Conservation (phyloP, 2,797 vertebrate species). For the Meriones psammophilus region DNA sequence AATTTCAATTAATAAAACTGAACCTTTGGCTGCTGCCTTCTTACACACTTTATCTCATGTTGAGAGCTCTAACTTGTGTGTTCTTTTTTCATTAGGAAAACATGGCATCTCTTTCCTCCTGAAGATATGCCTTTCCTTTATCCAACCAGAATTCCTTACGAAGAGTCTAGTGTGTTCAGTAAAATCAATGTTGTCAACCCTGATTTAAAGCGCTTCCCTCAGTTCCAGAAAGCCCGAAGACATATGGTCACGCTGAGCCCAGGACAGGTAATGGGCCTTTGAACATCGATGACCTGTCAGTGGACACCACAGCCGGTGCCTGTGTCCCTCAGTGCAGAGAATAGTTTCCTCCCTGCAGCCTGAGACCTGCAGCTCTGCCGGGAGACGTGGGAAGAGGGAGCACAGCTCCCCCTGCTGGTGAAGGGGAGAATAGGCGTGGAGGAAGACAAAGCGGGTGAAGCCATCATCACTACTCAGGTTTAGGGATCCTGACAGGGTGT, state of each 20-base stretch:
- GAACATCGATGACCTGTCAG: neutral
- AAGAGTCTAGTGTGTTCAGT: constrained; percentile 99
- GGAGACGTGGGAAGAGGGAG: neutral
- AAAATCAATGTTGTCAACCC: constrained; percentile 93
- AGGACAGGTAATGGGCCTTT: constrained; percentile 92
- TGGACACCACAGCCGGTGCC: neutral
- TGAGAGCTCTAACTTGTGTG: constrained; percentile 76
- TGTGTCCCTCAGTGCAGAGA: neutral
- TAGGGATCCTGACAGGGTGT: neutral
- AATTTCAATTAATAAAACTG: constrained; percentile 66
- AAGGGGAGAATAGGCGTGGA: neutral
- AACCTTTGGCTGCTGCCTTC: constrained; percentile 77
- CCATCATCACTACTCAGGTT: neutral
- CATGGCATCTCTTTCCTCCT: constrained; percentile 97
- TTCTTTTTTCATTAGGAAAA: constrained; percentile 92
- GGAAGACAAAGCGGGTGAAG: neutral
- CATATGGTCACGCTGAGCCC: constrained; percentile 93
- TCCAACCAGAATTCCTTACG: constrained; percentile 97
- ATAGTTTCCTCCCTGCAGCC: rapidly evolving
- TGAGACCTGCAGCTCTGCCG: rapidly evolving
- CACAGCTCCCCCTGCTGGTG: constrained; percentile 46
- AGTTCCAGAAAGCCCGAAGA: constrained; percentile 89
- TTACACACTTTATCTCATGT: constrained; percentile 67
- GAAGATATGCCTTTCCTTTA: constrained; percentile 93
- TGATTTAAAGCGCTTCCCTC: constrained; percentile 91